Conservation (phyloP, 2,888 invertebrate species). For the Halocaridina rubra region DNA sequence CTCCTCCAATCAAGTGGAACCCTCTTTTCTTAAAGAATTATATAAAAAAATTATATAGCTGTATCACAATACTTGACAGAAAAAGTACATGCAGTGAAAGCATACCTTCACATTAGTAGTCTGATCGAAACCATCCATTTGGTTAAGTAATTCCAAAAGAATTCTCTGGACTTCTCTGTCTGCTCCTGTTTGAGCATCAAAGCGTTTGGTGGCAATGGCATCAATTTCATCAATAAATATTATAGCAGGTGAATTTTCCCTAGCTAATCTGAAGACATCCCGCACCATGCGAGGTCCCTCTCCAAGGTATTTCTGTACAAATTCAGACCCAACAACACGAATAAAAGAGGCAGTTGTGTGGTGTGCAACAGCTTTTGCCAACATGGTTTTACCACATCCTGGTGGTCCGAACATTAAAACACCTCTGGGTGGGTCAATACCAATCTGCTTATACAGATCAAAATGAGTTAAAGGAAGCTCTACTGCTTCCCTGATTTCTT, state of each 20-base stretch:
- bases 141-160: constrained; percentile 94
- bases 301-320: constrained; percentile 98
- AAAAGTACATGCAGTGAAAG: too few species aligned
- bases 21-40: too few species aligned
- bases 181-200: constrained; percentile 98
- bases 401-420: constrained; percentile 99
- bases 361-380: constrained; percentile 98
- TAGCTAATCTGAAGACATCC: constrained; percentile 97
- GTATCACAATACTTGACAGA: too few species aligned
- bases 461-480: constrained; percentile 98
- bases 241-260: constrained; percentile 99
- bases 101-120: constrained; percentile 99
- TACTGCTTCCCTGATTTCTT: constrained; percentile 98
- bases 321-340: constrained; percentile 95
- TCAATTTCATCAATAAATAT: constrained; percentile 99
- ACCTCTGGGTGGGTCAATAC: constrained; percentile 98
- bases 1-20: too few species aligned
- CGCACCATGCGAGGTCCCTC: constrained; percentile 99
- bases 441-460: constrained; percentile 91
- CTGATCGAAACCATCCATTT: constrained; percentile 99
- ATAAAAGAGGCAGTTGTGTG: constrained; percentile 80
- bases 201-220: constrained; percentile 98
- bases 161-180: constrained; percentile 99
- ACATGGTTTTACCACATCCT: constrained; percentile 98
- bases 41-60: too few species aligned